Conservation (phyloP, 1,140 invertebrate species). For the Sycophila sp. region DNA sequence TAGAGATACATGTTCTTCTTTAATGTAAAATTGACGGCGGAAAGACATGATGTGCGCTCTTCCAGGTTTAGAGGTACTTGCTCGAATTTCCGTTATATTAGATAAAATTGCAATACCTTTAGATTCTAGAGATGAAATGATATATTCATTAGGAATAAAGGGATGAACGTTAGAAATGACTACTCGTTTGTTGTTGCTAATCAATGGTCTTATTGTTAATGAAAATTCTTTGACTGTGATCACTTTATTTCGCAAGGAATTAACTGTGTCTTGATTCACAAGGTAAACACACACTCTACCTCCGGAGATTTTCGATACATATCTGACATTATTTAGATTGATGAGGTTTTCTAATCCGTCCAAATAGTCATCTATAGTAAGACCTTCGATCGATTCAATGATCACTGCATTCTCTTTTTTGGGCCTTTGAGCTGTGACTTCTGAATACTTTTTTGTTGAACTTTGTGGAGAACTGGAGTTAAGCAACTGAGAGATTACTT, state of each 20-base stretch:
- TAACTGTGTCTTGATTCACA: background rate
- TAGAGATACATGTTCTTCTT: background rate
- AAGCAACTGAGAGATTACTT: no score
- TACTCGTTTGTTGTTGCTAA: background rate
- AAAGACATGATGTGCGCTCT: background rate
- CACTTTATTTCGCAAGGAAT: background rate
- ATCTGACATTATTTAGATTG: background rate
- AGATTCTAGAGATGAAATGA: background rate
- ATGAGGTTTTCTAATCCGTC: background rate
- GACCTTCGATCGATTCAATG: background rate
- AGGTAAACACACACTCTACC: background rate
- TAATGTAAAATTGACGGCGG: background rate
- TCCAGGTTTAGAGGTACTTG: background rate
- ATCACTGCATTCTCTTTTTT: background rate
- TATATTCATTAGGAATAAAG: background rate
- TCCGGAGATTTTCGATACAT: no score
- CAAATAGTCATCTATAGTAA: background rate
- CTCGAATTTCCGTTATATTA: background rate
- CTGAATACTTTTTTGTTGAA: no score
- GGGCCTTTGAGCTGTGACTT: no score
- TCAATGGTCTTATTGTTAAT: background rate
- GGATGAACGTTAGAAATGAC: background rate
- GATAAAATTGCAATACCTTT: background rate
- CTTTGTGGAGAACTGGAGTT: no score
- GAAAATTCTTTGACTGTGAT: background rate